A percentile compares a stretch with the other conserved stretches of the same genome.
Conservation (phyloP, 2,797 vertebrate species). For the Onychomys leucogaster region DNA sequence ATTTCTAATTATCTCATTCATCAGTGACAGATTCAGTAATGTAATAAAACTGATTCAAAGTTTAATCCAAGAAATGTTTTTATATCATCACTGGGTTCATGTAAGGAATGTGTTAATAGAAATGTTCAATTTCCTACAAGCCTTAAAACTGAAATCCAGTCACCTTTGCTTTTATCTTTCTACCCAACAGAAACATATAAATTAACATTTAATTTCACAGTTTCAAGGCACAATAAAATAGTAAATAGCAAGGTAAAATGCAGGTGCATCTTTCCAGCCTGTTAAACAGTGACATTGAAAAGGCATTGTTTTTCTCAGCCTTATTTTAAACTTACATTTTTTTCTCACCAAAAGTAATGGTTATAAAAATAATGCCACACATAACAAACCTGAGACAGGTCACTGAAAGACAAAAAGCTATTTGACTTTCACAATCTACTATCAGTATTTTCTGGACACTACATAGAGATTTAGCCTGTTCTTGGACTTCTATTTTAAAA, state of each 20-base stretch:
- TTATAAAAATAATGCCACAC: slow-evolving; percentile 41
- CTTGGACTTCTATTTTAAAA: not conserved
- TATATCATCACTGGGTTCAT: not conserved
- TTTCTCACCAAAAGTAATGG: slow-evolving; percentile 17
- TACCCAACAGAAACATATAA: not conserved
- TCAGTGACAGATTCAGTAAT: not conserved
- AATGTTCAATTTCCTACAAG: not conserved
- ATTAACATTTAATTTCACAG: slow-evolving; percentile 69
- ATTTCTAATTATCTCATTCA: not conserved
- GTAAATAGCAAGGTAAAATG: slow-evolving; percentile 60
- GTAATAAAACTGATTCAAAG: not conserved
- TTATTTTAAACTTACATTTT: slow-evolving; percentile 50
- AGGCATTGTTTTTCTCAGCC: not conserved
- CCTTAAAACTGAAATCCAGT: slow-evolving; percentile 8
- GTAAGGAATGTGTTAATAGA: slow-evolving; percentile 19
- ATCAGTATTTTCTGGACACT: not conserved
- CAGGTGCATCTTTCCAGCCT: slow-evolving; percentile 10
- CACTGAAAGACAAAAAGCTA: slow-evolving; percentile 19
- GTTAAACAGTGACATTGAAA: slow-evolving; percentile 68
- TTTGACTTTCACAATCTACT: slow-evolving; percentile 19
- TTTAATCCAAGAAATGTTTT: not conserved
- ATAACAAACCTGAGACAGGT: slow-evolving; percentile 56
- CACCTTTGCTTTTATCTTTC: slow-evolving; percentile 20
- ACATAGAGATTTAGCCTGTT: fast-evolving
- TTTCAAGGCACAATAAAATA: slow-evolving; percentile 61